Percentiles rank a stretch among this genome's conserved stretches.
Conservation (phyloP, 1,140 invertebrate genomes). For the Leucophenga varia region DNA sequence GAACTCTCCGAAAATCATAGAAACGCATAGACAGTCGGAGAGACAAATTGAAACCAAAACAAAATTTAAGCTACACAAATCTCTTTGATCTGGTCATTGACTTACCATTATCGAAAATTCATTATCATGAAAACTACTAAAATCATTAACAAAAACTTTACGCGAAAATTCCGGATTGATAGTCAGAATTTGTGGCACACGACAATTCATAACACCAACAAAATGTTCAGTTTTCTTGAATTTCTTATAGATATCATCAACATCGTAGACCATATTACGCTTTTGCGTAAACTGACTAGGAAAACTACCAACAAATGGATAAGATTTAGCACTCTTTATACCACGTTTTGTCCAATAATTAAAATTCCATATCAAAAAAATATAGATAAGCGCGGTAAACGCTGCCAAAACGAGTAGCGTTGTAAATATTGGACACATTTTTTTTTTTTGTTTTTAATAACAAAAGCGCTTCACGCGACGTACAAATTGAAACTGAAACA, state of each 20-base stretch:
- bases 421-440: conserved; percentile 16
- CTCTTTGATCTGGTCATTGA: too few relatives aligned
- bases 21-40: too few relatives aligned
- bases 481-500: conserved; percentile 15
- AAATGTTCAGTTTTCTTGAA: conserved; percentile 26
- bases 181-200: conserved; percentile 50
- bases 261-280: conserved; percentile 28
- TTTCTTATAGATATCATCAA: conserved; percentile 31
- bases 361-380: conserved; percentile 47
- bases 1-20: too few relatives aligned
- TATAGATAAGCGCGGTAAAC: conserved; percentile 28
- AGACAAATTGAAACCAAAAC: too few relatives aligned
- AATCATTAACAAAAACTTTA: conserved; percentile 57
- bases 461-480: background rate
- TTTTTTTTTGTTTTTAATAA: too few relatives aligned
- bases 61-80: too few relatives aligned
- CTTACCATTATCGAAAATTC: conserved; percentile 22
- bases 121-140: conserved; percentile 53
- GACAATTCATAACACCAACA: conserved; percentile 29
- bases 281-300: conserved; percentile 32
- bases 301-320: conserved; percentile 40
- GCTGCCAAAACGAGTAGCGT: conserved; percentile 10
- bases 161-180: conserved; percentile 58
- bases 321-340: conserved; percentile 33
- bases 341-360: conserved; percentile 46